phyloP scores from a whole-genome alignment of 2,888 invertebrate genomes.

The Bugula neritina region DNA sequence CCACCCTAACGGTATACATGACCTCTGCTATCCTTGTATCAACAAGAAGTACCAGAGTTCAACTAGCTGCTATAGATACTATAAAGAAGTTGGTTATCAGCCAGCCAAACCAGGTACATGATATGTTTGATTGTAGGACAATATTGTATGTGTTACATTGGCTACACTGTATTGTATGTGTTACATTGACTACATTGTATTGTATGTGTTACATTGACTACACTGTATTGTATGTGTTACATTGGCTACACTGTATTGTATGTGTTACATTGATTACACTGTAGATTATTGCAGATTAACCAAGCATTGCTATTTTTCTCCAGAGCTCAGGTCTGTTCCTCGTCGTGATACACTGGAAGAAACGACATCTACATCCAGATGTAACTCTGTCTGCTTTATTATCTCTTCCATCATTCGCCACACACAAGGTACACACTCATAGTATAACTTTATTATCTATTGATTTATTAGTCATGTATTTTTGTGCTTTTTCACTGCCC shows the following conservation, averaged over 20 bases:
- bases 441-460: not conserved
- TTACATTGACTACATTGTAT: no score
- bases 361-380: constrained; percentile 1
- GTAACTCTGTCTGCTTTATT: not conserved
- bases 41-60: constrained; percentile 1
- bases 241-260: no score
- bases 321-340: constrained; percentile 8
- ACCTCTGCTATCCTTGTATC: not conserved
- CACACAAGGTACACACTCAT: constrained; percentile 2
- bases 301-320: no score
- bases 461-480: not conserved
- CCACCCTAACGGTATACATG: not conserved
- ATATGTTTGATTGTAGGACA: no score
- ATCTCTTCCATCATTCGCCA: constrained; percentile 3
- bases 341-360: constrained; percentile 8
- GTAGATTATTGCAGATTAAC: no score
- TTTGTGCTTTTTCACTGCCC: no score
- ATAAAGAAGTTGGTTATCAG: not conserved
- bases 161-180: no score
- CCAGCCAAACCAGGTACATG: not conserved
- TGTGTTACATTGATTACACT: no score
- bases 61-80: not conserved
- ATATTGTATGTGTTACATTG: no score
- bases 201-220: no score
- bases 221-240: no score